Evolutionary conservation across 1,140 invertebrate species (phyloP), one percentile per base, ranked within the genome.

Genomic region (Leptonema lineaticorne): DNA sequence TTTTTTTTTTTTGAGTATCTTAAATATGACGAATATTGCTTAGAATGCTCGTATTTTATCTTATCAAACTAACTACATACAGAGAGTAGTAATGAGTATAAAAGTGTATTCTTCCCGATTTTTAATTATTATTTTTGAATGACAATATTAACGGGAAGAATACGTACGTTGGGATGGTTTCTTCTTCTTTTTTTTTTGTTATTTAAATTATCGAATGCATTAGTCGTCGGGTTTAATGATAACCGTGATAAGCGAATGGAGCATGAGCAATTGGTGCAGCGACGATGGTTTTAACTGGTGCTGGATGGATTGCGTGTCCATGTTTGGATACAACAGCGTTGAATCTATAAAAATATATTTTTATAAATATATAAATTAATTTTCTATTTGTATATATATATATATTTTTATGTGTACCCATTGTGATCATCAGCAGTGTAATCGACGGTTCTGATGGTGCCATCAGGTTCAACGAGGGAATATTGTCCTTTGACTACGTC

Each of bases 301-400:
- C 69, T 33, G 73, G 71, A 41, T 75, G 77, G 11, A 77, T 76
- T 26, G 78, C 77, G 27, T 79, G 78, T 14, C 82, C 82, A 33
- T 83, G 85, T 78, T 86, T 86, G 76, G 85, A 82, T n/a, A 87
- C 86, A 22, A 87, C 82, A 45, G 86, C 86, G 78, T 87, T 87
- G 81, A 87, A 88, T 68, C 83, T 83, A 77, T 6, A 77, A 79
- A 69, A 71, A 65, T 27, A 57, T 16, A 11, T 5, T 22, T 20
- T 50, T 2, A 50, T 4, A 50, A 8, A 4, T 9, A 16, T 46
- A 7, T 4, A 33, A 60, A 56, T n/a, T n/a, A n/a, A n/a, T 26
- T 22, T 62, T 65, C 29, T 64, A 73, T 69, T 2, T 30, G n/a
- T 59, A 60, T 16, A 46, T 46, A 48, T 48, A 20, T 4, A 48